Base-by-base conservation (phyloP, 2,113 vertebrate genomes). In the Sakesphorus luctuosus region DNA sequence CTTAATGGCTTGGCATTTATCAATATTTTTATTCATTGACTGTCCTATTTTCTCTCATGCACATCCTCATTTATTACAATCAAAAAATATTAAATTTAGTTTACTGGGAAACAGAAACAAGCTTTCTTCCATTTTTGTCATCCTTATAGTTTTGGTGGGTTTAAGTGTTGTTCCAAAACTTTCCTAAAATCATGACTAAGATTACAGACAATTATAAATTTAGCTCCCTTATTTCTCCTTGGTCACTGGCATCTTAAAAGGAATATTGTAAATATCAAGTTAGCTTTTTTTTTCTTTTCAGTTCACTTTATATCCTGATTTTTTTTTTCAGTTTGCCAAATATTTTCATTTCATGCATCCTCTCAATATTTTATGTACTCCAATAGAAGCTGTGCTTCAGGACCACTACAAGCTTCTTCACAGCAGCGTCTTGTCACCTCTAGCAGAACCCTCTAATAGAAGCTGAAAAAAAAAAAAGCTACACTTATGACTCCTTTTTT, bases 321-420 rank as follows among this genome's bases (percentile, higher is more conserved):
- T 67, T 33, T 44, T 26, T 85, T 40, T 44, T 61, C 13, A 15
- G 10, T 52, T 83, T 68, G 6, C 4, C 35, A 24, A 13, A 43
- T 73, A 7, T 62, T 89, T 93, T 69, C 23, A 7, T 82, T 21
- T 47, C 26, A 29, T 80, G 13, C 35, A 63, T 84, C 24, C 9
- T 84, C 33, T 94, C 33, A 93, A 17, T 89, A 78, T 46, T 78
- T 79, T 72, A 35, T 53, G 25, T 84, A 91, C 49, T 53, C 12
- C n/a, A 88, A 33, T 4, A 80, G 23, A 19, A 86, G 63, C 75
- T 77, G 28, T 89, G 31, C 36, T 90, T 85, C 63, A 61, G 49
- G 52, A 90, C 21, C 33, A 61, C 68, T 83, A 56, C 35, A 76
- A 67, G 7, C 19, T 59, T 77, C 36, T n/a, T 75, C 40, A 80